phyloP scores from a whole-genome alignment of 1,140 invertebrate species.

The Chionoecetes opilio region DNA sequence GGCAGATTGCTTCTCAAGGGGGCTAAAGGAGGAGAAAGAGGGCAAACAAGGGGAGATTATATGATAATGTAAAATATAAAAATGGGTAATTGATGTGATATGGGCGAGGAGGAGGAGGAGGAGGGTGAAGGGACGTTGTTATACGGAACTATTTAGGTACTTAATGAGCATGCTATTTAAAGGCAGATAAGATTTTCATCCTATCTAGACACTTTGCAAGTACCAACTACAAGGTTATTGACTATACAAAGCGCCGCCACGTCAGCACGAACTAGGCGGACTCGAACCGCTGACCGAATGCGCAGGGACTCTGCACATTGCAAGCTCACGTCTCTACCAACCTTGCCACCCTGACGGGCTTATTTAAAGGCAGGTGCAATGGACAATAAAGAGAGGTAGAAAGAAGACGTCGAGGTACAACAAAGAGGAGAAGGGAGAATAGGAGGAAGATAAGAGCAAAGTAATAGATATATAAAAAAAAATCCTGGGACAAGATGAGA shows the following conservation, averaged over 20 bases:
- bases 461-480: neutral
- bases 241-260: too few relatives aligned
- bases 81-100: neutral
- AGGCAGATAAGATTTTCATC: too few relatives aligned
- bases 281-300: too few relatives aligned
- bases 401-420: neutral
- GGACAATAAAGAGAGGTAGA: neutral
- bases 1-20: too few relatives aligned
- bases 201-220: too few relatives aligned
- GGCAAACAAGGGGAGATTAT: neutral
- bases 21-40: neutral
- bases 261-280: too few relatives aligned
- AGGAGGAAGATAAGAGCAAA: neutral
- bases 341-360: too few relatives aligned
- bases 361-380: neutral
- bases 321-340: too few relatives aligned
- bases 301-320: too few relatives aligned
- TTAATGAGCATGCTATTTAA: neutral
- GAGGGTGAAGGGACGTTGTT: neutral
- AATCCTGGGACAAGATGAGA: neutral
- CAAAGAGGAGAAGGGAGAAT: neutral
- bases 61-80: conserved; percentile 19
- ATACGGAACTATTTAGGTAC: neutral
- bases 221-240: too few relatives aligned
- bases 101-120: neutral